Evolutionary conservation across 1,140 invertebrate genomes (phyloP).

Genomic region (Bombus balteatus): DNA sequence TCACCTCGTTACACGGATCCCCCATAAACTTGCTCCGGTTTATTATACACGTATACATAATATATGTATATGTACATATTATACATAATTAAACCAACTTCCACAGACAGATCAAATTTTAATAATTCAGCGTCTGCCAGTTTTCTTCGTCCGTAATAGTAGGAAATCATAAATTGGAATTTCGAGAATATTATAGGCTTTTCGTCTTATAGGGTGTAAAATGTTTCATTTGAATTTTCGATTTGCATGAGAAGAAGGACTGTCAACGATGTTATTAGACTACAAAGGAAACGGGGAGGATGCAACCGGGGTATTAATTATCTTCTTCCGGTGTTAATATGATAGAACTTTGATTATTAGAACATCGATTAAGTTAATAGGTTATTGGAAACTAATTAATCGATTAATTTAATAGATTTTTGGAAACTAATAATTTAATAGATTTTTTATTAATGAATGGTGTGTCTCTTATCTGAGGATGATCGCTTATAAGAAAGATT

Average conservation of each 20-base stretch:
- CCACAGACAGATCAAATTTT: constrained; percentile 15
- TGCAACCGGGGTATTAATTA: not conserved
- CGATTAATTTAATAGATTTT: too few relatives aligned
- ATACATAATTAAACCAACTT: constrained; percentile 14
- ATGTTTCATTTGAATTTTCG: not conserved
- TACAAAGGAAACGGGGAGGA: not conserved
- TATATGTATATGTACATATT: not conserved
- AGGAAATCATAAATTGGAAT: not conserved
- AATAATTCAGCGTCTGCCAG: not conserved
- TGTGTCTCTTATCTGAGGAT: too few relatives aligned
- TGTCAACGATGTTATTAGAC: not conserved
- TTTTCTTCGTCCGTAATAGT: too few relatives aligned
- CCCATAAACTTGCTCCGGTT: not conserved
- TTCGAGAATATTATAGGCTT: not conserved
- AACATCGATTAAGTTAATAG: too few relatives aligned
- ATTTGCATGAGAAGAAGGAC: too few relatives aligned
- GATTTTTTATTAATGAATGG: not conserved
- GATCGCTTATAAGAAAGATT: too few relatives aligned
- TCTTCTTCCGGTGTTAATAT: not conserved
- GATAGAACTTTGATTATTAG: not conserved
- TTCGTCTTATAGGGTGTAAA: too few relatives aligned
- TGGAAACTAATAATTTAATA: not conserved
- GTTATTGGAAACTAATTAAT: too few relatives aligned
- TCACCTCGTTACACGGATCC: constrained; percentile 21
- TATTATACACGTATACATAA: not conserved